Evolutionary conservation across 2,113 vertebrate genomes (phyloP).

Genomic region (Oryzias celebensis): DNA sequence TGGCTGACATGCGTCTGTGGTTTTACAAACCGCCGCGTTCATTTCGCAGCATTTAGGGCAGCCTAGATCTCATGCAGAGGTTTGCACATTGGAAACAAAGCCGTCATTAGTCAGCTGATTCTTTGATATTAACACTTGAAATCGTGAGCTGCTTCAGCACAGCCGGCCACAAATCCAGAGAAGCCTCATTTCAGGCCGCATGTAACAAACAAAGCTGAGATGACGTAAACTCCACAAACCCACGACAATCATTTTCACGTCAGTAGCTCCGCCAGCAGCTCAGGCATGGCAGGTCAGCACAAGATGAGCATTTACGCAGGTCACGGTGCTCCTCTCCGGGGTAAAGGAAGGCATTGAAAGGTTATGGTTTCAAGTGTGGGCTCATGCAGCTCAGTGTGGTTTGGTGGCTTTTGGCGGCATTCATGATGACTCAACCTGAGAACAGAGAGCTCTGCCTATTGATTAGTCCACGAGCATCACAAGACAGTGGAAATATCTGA

Average conservation of each 20-base stretch:
- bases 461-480: constrained; percentile 26
- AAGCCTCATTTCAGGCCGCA: too few species aligned
- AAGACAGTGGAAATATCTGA: constrained; percentile 69
- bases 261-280: not conserved
- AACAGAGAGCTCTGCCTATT: constrained; percentile 69
- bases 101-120: constrained; percentile 39
- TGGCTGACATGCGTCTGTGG: constrained; percentile 20
- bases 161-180: not conserved
- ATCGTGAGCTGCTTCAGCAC: not conserved
- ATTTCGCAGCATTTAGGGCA: constrained; percentile 23
- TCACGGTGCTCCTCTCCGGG: constrained; percentile 4
- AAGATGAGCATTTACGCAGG: constrained; percentile 12
- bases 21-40: constrained; percentile 45
- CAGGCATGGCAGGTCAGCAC: constrained; percentile 12
- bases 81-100: constrained; percentile 16
- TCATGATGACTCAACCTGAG: constrained; percentile 65
- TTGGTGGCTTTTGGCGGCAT: constrained; percentile 61
- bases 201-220: too few species aligned
- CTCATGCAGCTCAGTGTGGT: constrained; percentile 60
- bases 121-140: not conserved
- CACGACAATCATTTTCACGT: too few species aligned
- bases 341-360: constrained; percentile 49
- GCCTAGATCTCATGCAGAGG: constrained; percentile 17
- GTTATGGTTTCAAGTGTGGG: constrained; percentile 49
- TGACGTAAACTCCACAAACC: too few species aligned